Conservation (phyloP, 2,113 vertebrate genomes). For the Sinocyclocheilus rhinocerous region DNA sequence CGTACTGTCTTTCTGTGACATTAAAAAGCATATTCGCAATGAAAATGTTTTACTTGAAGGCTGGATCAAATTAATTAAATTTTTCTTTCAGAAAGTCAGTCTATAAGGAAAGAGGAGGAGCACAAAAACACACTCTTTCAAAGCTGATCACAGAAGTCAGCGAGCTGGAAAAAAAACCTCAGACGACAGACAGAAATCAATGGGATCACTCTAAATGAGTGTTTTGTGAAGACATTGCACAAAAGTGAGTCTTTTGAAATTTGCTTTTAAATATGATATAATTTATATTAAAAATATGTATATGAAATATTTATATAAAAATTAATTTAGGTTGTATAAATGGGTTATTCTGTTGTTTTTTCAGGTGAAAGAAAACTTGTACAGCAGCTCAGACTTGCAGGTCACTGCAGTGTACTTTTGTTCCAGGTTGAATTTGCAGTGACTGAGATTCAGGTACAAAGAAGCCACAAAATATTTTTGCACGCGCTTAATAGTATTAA, state of each 20-base stretch:
- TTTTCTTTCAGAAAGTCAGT: conserved; percentile 65
- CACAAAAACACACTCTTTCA: conserved; percentile 44
- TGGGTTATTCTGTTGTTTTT: conserved; percentile 21
- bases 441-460: conserved; percentile 80
- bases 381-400: conserved; percentile 75
- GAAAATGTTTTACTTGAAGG: not conserved
- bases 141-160: conserved; percentile 73
- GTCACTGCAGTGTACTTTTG: conserved; percentile 74
- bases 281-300: not conserved
- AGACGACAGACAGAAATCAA: conserved; percentile 76
- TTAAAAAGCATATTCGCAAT: not conserved
- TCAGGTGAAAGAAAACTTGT: conserved; percentile 69
- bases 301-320: not conserved
- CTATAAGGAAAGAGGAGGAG: conserved; percentile 27
- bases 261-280: not conserved
- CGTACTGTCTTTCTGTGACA: not conserved
- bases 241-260: conserved; percentile 72
- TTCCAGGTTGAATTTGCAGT: conserved; percentile 88
- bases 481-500: not conserved
- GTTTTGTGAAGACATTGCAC: conserved; percentile 74
- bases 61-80: not conserved
- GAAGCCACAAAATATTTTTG: not conserved
- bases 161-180: conserved; percentile 75
- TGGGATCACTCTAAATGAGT: conserved; percentile 78
- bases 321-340: too few species aligned